A percentile compares a stretch with the other conserved stretches of the same genome.
Conservation (phyloP, 1,140 invertebrate genomes). For the Brachionus plicatilis region DNA sequence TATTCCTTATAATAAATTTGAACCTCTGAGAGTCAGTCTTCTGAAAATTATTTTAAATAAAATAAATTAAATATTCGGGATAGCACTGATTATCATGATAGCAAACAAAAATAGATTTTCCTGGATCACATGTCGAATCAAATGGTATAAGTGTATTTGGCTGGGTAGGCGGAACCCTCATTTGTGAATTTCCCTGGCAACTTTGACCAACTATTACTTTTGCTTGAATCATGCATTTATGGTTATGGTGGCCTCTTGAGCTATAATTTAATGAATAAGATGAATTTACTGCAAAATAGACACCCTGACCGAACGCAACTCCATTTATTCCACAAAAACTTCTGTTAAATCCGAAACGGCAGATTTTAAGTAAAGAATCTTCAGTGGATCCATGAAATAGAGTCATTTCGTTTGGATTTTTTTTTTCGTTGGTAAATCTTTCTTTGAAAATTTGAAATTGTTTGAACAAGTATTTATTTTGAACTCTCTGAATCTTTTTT, state of each 20-base stretch:
- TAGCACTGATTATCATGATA: conserved; percentile 25
- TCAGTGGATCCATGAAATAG: not conserved
- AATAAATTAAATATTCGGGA: conserved; percentile 21
- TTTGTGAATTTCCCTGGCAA: not conserved
- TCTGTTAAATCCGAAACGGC: not conserved
- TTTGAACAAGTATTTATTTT: not conserved
- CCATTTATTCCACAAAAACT: conserved; percentile 29
- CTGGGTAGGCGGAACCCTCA: not conserved
- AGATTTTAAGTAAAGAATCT: not conserved
- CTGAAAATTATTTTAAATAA: not conserved
- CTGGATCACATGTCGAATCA: conserved; percentile 7
- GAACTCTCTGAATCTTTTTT: not conserved
- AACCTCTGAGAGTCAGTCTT: too few relatives aligned
- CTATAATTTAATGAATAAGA: not conserved
- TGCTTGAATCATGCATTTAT: not conserved
- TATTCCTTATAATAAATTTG: too few relatives aligned
- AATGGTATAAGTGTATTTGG: not conserved
- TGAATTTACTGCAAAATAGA: conserved; percentile 19
- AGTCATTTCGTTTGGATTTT: not conserved
- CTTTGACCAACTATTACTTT: not conserved
- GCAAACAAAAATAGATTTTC: not conserved
- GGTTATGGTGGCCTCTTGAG: not conserved
- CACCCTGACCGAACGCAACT: conserved; percentile 7
- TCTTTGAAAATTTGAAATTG: not conserved
- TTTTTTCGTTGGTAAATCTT: not conserved